Percentiles rank a stretch among this genome's conserved stretches.
These are phyloP conservation scores for Nycticryphes semicollaris DNA, from an alignment of 2,113 vertebrate genomes.

Conservation along the genomic window DNA sequence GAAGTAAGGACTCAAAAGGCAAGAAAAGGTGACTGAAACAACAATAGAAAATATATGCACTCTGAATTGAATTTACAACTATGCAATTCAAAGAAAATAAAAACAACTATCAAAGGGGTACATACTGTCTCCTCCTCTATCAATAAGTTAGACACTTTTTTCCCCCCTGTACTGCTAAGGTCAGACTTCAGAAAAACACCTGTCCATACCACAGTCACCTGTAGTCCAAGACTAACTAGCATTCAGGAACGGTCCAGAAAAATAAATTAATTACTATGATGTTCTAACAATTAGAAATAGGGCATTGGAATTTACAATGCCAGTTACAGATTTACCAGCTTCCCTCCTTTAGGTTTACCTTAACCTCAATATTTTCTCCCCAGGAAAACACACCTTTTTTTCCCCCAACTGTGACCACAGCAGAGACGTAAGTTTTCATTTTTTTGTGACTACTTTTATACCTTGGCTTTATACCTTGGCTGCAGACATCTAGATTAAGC, in stretches of 20 bases:
- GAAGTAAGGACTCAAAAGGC: neutral
- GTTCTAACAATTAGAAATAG: neutral
- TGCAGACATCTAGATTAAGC: neutral
- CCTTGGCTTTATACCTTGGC: neutral
- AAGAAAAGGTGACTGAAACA: neutral
- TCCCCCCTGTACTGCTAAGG: neutral
- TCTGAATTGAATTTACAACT: neutral
- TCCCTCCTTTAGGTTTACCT: neutral
- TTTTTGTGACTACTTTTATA: neutral
- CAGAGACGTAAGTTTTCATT: neutral
- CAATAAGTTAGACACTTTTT: accelerated
- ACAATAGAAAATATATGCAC: neutral
- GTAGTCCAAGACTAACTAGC: neutral
- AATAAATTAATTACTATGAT: neutral
- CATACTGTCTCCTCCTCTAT: neutral
- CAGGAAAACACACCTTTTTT: neutral
- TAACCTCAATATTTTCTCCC: neutral
- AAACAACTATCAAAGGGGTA: neutral
- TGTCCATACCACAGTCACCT: neutral
- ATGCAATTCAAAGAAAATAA: neutral
- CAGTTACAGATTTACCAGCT: neutral
- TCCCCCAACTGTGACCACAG: neutral
- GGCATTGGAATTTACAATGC: neutral
- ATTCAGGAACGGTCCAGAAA: neutral
- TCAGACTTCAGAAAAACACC: neutral